These are phyloP conservation scores for Pandemis heparana DNA, from an alignment of 2,888 invertebrate species.

Conservation along the genomic window DNA sequence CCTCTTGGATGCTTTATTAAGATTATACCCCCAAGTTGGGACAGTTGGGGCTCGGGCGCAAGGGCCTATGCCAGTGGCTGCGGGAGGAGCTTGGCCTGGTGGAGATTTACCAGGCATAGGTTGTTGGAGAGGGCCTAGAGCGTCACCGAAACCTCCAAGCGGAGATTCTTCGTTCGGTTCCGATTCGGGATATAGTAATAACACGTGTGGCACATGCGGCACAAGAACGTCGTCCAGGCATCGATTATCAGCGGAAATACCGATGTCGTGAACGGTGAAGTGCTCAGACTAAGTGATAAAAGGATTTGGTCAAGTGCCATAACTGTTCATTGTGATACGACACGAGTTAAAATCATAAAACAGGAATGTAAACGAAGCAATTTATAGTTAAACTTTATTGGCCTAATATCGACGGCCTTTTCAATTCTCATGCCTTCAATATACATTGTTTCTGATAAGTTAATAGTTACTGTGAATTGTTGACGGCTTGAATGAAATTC, in stretches of 20 bases:
- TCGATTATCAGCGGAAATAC: constrained; percentile 80
- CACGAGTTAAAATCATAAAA: constrained; percentile 40
- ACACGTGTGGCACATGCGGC: constrained; percentile 90
- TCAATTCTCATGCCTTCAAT: constrained; percentile 68
- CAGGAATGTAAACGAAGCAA: constrained; percentile 50
- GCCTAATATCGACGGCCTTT: constrained; percentile 67
- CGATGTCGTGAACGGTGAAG: constrained; percentile 76
- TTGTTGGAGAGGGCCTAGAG: constrained; percentile 84
- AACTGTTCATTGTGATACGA: constrained; percentile 48
- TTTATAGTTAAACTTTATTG: constrained; percentile 70
- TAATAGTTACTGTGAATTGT: constrained; percentile 41
- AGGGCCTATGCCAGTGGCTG: constrained; percentile 77
- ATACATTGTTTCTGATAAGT: constrained; percentile 41
- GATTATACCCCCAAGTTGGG: constrained; percentile 90
- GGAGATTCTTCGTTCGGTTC: constrained; percentile 93
- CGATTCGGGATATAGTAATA: constrained; percentile 94
- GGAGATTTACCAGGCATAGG: constrained; percentile 86
- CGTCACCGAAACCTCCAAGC: constrained; percentile 87
- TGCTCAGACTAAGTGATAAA: constrained; percentile 51
- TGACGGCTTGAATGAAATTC: constrained; percentile 51
- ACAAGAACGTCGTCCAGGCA: constrained; percentile 85
- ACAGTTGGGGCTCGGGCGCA: constrained; percentile 86
- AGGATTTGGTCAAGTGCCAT: constrained; percentile 61
- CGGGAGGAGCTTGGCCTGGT: constrained; percentile 90
- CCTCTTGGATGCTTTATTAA: constrained; percentile 89